Evolutionary conservation across 2,113 vertebrate species (phyloP), one percentile per base, ranked within the genome.

Genomic region (Hippopotamus amphibius): DNA sequence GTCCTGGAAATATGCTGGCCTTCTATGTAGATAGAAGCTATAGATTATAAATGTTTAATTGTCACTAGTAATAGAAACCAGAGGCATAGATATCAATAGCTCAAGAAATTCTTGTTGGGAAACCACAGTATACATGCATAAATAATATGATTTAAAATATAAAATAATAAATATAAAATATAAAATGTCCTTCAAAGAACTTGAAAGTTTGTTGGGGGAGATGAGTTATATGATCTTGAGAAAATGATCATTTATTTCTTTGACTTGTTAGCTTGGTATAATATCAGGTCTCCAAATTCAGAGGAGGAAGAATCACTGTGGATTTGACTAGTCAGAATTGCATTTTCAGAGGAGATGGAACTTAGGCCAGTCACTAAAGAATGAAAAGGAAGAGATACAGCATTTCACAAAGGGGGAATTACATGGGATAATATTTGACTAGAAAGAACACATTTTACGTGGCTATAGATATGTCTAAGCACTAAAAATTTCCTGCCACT

Each of bases 371-470:
- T 28, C 53, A 65, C 21, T 48, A 16, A 77, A 80, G 48, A 90
- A 82, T 74, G 30, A 5, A 72, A 82, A 82, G 26, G 43, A 90
- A 72, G 33, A 92, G 12, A 11, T 46, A 21, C 3, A 41, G 21
- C 33, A 43, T 85, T 92, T 93, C 72, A 76, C 37, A 53, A 85
- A 96, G 7, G 92, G 33, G 5, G 7, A 41, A 87, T 96, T 82
- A 30, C 43, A 17, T 46, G 57, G n/a, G 16, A 26, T 43, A 92
- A 17, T 87, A 79, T 91, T 83, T 76, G 77, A 76, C 33, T 15
- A 81, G 46, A 22, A 87, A 93, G 24, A 79, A 43, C 1, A 30
- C 26, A 53, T 92, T 96, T 92, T 74, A 72, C 13, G 88, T 95
- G 14, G 12, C 16, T 85, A 41, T 30, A 50, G 26, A 21, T 61